Evolutionary conservation across 2,888 invertebrate genomes (phyloP).

Genomic region (Gymnocheta viridis): DNA sequence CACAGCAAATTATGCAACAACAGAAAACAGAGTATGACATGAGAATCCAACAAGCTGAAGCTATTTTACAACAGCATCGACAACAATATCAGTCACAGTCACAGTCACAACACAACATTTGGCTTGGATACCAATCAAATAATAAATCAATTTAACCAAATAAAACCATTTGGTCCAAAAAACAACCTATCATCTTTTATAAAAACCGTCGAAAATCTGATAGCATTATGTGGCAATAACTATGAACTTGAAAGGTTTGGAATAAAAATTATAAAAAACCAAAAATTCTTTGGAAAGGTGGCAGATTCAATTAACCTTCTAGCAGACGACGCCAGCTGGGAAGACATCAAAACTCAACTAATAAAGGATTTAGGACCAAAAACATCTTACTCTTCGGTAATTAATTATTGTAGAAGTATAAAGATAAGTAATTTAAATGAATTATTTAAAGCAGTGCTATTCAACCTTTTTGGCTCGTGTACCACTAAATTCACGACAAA

Average conservation of each 20-base stretch:
- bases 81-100: constrained; percentile 27
- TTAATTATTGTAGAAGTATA: constrained; percentile 36
- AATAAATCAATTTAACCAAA: constrained; percentile 35
- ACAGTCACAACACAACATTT: no score
- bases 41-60: constrained; percentile 19
- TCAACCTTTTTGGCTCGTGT: no score
- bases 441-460: no score
- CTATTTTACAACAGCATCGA: constrained; percentile 25
- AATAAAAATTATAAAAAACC: constrained; percentile 39
- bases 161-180: constrained; percentile 37
- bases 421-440: constrained; percentile 49
- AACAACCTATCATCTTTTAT: constrained; percentile 43
- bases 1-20: constrained; percentile 25
- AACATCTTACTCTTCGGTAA: no score
- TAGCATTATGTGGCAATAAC: constrained; percentile 19
- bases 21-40: constrained; percentile 34
- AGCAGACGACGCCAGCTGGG: constrained; percentile 24
- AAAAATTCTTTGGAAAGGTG: constrained; percentile 37
- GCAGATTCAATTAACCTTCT: constrained; percentile 33
- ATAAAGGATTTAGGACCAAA: no score
- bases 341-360: constrained; percentile 26
- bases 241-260: constrained; percentile 31
- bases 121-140: no score
- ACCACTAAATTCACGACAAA: no score
- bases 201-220: constrained; percentile 31